phyloP scores from a whole-genome alignment of 2,797 vertebrate species.

The Paedocypris micromegethes region DNA sequence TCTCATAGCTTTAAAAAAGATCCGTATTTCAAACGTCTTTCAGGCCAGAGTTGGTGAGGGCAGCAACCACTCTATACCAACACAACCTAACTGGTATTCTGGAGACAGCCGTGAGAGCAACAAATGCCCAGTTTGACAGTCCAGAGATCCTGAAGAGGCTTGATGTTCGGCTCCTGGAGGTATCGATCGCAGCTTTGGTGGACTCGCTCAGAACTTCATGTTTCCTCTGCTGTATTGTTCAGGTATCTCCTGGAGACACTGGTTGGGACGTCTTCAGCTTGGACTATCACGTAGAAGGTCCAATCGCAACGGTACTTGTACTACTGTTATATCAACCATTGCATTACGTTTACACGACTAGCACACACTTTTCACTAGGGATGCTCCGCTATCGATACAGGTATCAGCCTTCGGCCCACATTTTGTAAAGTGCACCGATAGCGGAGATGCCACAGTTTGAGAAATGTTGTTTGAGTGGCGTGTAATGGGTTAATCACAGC shows the following conservation, averaged over 20 bases:
- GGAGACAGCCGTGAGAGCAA: conserved; percentile 92
- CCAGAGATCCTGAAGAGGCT: conserved; percentile 90
- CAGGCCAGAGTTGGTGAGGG: conserved; percentile 89
- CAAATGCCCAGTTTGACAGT: conserved; percentile 95
- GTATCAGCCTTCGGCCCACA: too few species aligned
- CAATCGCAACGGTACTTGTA: conserved; percentile 86
- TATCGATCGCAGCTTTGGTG: conserved; percentile 35
- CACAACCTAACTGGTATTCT: conserved; percentile 97
- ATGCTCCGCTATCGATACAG: too few species aligned
- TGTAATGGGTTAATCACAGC: too few species aligned
- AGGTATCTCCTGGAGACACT: conserved; percentile 96
- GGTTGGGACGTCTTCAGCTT: conserved; percentile 99
- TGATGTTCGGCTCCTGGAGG: conserved; percentile 93
- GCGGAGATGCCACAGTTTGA: too few species aligned
- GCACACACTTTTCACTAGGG: too few species aligned
- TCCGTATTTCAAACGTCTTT: conserved; percentile 8
- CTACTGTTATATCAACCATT: background rate
- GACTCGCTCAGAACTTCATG: too few species aligned
- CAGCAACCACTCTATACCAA: conserved; percentile 94
- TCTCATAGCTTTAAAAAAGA: background rate
- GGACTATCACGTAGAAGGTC: conserved; percentile 96
- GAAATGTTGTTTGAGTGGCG: too few species aligned
- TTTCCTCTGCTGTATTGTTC: background rate
- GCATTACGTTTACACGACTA: too few species aligned
- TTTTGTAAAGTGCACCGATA: too few species aligned